Percentiles rank a stretch among this genome's conserved stretches.
These are phyloP conservation scores for Ophraella communa DNA, from an alignment of 2,888 invertebrate species.

Conservation along the genomic window DNA sequence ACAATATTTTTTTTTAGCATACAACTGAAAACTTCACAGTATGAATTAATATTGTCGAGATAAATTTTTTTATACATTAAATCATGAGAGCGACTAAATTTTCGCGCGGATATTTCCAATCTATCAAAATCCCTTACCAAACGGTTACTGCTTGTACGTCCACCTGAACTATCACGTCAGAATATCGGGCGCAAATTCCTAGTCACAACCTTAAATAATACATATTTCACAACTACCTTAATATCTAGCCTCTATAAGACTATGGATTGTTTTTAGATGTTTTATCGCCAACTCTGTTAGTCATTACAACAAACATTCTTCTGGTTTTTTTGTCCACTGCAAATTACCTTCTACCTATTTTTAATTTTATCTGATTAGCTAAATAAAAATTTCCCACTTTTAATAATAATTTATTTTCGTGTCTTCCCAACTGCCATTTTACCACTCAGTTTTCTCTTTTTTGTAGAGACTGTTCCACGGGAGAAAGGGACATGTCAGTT, in stretches of 20 bases:
- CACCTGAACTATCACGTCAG: neutral
- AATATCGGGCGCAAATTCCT: neutral
- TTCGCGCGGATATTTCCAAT: neutral
- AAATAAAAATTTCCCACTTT: no score
- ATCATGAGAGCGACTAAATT: slow-evolving; percentile 23
- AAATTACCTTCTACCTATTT: neutral
- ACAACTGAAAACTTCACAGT: slow-evolving; percentile 61
- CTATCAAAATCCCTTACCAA: neutral
- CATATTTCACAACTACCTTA: slow-evolving; percentile 52
- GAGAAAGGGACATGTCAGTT: no score
- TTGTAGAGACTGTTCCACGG: no score
- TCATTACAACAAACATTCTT: neutral
- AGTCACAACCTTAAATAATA: slow-evolving; percentile 44
- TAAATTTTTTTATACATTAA: slow-evolving; percentile 53
- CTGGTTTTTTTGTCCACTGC: neutral
- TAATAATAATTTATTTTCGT: no score
- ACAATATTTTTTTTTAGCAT: slow-evolving; percentile 60
- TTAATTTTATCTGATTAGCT: no score
- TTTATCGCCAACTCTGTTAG: slow-evolving; percentile 27
- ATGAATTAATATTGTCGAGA: slow-evolving; percentile 62
- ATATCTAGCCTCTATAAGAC: slow-evolving; percentile 51
- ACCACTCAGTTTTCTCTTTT: no score
- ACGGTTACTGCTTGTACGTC: neutral
- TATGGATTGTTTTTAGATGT: slow-evolving; percentile 33
- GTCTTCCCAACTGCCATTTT: no score